Base-by-base conservation (phyloP, 2,113 vertebrate species). In the Paramisgurnus dabryanus region DNA sequence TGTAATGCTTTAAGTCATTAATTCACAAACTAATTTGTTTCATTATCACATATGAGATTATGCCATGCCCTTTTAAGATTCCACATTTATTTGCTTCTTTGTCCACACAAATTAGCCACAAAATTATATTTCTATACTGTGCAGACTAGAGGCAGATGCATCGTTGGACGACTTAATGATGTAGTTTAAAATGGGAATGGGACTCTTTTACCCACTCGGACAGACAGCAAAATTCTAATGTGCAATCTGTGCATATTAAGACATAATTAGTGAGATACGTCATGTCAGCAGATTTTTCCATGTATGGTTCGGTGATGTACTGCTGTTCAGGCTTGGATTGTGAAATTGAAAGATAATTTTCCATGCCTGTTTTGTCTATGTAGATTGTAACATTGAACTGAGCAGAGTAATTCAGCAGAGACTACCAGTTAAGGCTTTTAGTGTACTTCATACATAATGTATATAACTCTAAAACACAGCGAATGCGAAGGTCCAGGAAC, bases 31-130 rank as follows among this genome's bases (percentile, higher is more conserved):
- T 80, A 87, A 91, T 93, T 89, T 87, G 86, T 85, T 89, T 91
- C 87, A 89, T 91, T 91, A 91, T 84, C 84, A 87, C 88, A 84
- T 89, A 91, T 93, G 87, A 91, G 91, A 91, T 90, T 89, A 92
- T 90, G 89, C 83, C 83, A 71, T 78, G 84, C 85, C 83, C 86
- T 81, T 81, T 66, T 58, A n/a, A 77, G 80, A 86, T 81, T 81
- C 84, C 84, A 90, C 90, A 89, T 86, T 86, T 84, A 86, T 89
- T 86, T 89, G 80, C 82, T 83, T 80, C 89, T 91, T 89, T 89
- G 67, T 85, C 78, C 78, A 76, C 87, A 81, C 86, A 90, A 91
- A 91, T 91, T 89, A 86, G 79, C 85, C 82, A 70, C 87, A 84
- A 90, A 93, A 90, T 85, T 22, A 74, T 80, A 75, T 78, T 82